Base-by-base conservation (phyloP, 2,797 vertebrate genomes). In the Callimico goeldii region DNA sequence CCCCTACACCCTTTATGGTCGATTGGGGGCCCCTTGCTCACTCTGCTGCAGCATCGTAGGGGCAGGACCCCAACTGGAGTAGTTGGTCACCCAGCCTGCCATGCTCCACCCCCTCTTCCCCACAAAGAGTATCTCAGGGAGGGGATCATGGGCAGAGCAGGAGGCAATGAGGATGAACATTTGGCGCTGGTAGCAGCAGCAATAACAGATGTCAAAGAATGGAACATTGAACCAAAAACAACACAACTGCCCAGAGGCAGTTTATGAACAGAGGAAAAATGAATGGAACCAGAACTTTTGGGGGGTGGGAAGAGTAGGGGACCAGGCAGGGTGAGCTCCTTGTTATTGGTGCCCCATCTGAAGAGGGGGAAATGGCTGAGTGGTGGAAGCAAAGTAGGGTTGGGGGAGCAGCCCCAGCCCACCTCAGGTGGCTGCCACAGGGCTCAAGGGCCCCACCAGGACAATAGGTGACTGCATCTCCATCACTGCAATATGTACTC, bases 151-250 rank as follows among this genome's bases (percentile, higher is more conserved):
- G 96, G 96, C 82, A 84, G 88, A 64, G n/a, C 7, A 67, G 94
- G 90, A 8, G 87, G 93, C 39, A 2, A 95, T 95, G 96, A 95
- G 86, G 96, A 90, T 88, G 93, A 93, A 55, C 67, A 50, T 91
- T 95, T 93, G 97, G 94, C 72, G 89, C 97, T 96, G 97, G 91
- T 90, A 92, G 95, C 98, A 97, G 96, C 96, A 96, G 96, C 98
- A 98, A 97, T 86, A 4, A 96, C 92, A 80, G 98, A 96, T 97
- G 98, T 98, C 98, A 96, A 98, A 98, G 98, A 97, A 98, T 97
- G 97, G 98, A 98, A 98, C 98, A 98, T 97, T 76, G 93, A 97
- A 97, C 97, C 94, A 95, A 97, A 96, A 96, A 90, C 86, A 98
- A 96, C 96, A 94, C 61, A 64, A 17, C 61, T 64, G 30, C 17